Conservation (phyloP, 2,113 vertebrate species). For the Himantopus leucocephalus region DNA sequence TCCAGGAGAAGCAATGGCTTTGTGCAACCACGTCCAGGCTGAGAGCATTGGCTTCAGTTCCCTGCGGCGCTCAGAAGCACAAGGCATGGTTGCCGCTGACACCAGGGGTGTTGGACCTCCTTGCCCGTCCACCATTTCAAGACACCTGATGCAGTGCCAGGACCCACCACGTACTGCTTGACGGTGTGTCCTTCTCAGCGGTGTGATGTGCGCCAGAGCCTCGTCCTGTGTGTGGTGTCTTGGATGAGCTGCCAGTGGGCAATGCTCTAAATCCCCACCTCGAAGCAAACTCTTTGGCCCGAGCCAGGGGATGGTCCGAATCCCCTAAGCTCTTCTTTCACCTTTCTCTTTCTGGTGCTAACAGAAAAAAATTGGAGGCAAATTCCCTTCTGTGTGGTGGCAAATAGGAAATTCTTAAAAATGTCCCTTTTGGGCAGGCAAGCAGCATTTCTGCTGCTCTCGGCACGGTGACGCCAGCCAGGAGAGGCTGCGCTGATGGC, state of each 20-base stretch:
- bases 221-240: rapidly evolving
- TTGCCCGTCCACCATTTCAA: neutral
- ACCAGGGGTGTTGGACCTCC: neutral
- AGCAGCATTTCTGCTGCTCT: neutral
- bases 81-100: neutral
- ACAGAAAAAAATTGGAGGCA: neutral
- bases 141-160: neutral
- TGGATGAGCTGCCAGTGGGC: neutral
- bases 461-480: rapidly evolving
- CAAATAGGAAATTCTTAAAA: neutral
- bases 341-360: neutral
- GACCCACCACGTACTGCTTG: rapidly evolving
- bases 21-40: rapidly evolving
- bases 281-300: rapidly evolving
- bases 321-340: neutral
- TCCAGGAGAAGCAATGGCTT: neutral
- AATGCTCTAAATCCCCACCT: neutral
- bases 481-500: neutral
- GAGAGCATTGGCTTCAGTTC: neutral
- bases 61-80: neutral
- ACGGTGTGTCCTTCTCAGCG: neutral
- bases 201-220: rapidly evolving
- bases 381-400: rapidly evolving
- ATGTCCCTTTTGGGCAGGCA: neutral
- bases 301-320: rapidly evolving